A percentile compares a stretch with the other conserved stretches of the same genome.
phyloP scores from a whole-genome alignment of 2,888 invertebrate genomes.

The Orchestes rusci region DNA sequence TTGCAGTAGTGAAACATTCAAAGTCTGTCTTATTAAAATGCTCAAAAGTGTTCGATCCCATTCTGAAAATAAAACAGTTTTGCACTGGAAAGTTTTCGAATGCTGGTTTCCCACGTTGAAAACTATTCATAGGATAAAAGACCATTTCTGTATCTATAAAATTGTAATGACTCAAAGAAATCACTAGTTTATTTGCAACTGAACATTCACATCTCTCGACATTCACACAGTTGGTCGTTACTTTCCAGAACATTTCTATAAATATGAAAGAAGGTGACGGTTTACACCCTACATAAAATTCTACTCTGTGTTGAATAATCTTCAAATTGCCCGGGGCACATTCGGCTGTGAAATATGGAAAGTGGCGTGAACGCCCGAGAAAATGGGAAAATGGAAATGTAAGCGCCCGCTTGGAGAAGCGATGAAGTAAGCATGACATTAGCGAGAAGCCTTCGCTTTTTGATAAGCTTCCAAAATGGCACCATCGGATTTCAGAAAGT shows the following conservation, averaged over 20 bases:
- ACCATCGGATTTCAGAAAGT: too few species aligned
- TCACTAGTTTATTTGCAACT: too few species aligned
- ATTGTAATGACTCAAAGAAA: too few species aligned
- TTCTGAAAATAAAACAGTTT: too few species aligned
- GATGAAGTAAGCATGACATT: constrained; percentile 41
- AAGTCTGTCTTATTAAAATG: too few species aligned
- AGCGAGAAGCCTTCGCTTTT: constrained; percentile 28
- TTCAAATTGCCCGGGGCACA: constrained; percentile 43
- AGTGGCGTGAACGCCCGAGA: constrained; percentile 26
- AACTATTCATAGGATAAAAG: too few species aligned
- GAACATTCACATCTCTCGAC: constrained; percentile 25
- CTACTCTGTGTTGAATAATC: constrained; percentile 45
- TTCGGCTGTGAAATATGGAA: constrained; percentile 31
- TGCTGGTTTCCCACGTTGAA: too few species aligned
- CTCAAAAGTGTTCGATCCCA: too few species aligned
- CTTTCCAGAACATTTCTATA: constrained; percentile 41
- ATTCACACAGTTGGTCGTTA: constrained; percentile 30
- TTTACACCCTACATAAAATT: constrained; percentile 43
- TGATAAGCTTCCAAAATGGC: constrained; percentile 20
- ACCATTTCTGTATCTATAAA: too few species aligned
- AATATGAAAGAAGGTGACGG: constrained; percentile 43
- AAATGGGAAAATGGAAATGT: constrained; percentile 38
- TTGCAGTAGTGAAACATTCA: too few species aligned
- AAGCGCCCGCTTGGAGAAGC: constrained; percentile 38
- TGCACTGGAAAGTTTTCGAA: too few species aligned